Conservation (phyloP, 2,888 invertebrate species). For the Hipparchia semele region DNA sequence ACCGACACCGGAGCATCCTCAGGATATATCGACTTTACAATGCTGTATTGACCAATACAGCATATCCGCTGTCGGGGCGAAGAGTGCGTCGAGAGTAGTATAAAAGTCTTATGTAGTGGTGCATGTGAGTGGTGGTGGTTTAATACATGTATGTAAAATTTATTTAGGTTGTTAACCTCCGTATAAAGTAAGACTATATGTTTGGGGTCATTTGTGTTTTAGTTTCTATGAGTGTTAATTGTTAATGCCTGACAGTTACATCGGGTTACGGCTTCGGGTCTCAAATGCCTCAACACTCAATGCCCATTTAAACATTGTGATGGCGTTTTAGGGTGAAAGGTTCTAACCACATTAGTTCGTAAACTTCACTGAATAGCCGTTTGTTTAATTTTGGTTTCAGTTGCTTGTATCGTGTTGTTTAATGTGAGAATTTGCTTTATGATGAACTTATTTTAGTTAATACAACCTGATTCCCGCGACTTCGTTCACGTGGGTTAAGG, state of each 20-base stretch:
- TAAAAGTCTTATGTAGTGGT: too few species aligned
- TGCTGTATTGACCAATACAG: too few species aligned
- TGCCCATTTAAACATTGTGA: conserved; percentile 69
- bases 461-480: too few species aligned
- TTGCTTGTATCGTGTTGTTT: background rate
- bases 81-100: too few species aligned
- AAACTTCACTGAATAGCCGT: conserved; percentile 27
- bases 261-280: conserved; percentile 70
- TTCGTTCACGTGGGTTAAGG: too few species aligned
- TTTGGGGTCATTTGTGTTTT: conserved; percentile 65
- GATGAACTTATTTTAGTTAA: too few species aligned
- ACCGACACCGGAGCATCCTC: too few species aligned
- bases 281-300: conserved; percentile 53
- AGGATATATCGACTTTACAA: too few species aligned
- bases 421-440: background rate
- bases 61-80: too few species aligned
- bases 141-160: conserved; percentile 12
- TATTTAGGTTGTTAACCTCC: conserved; percentile 66
- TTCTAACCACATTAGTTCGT: conserved; percentile 33
- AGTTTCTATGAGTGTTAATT: conserved; percentile 80
- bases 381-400: conserved; percentile 21
- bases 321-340: conserved; percentile 67
- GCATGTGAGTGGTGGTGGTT: conserved; percentile 2
- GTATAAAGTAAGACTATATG: conserved; percentile 69
- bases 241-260: conserved; percentile 61